phyloP scores from a whole-genome alignment of 2,888 invertebrate species.

The Malthinus seriepunctatus region DNA sequence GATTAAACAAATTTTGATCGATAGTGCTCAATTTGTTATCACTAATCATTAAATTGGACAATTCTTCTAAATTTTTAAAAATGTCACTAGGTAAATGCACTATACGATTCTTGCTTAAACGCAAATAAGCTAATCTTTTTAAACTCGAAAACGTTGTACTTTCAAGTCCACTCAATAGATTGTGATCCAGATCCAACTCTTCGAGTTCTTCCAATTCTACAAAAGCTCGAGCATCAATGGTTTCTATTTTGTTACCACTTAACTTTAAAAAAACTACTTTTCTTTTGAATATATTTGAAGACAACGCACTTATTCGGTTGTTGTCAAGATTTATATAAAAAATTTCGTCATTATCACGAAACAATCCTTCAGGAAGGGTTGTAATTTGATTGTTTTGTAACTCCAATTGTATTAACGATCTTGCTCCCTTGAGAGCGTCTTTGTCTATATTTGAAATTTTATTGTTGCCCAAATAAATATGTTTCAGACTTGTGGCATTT shows the following conservation, averaged over 20 bases:
- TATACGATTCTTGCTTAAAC: background rate
- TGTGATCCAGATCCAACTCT: background rate
- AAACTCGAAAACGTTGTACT: background rate
- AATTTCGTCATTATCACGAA: background rate
- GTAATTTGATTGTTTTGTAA: constrained; percentile 2
- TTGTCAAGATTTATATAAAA: background rate
- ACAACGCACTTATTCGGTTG: background rate
- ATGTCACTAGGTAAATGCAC: background rate
- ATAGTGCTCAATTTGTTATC: background rate
- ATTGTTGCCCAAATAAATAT: background rate
- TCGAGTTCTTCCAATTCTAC: background rate
- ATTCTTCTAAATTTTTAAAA: background rate
- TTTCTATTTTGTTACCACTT: background rate
- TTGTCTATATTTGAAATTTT: background rate
- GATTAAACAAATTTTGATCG: background rate
- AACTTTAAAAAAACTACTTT: too few species aligned
- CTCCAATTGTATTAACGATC: background rate
- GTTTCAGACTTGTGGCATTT: too few species aligned
- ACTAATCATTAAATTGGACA: background rate
- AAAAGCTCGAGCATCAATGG: background rate
- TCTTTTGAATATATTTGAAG: background rate
- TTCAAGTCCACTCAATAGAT: background rate
- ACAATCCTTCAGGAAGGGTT: constrained; percentile 1
- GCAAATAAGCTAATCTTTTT: background rate
- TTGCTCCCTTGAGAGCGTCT: background rate